Evolutionary conservation across 2,797 vertebrate genomes (phyloP).

Genomic region (Halcyon badia): DNA sequence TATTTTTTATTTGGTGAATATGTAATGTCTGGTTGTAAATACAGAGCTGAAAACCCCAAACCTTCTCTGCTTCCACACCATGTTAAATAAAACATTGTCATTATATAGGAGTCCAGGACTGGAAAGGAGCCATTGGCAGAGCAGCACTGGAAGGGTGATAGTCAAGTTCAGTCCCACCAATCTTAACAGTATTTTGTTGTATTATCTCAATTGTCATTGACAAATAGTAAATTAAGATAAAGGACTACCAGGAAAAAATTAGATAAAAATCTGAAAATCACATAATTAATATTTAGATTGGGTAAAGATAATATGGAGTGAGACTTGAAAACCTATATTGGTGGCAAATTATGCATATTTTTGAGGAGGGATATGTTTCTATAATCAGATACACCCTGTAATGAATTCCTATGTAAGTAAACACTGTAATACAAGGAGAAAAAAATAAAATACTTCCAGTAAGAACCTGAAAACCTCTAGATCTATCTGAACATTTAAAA

Average conservation of each 20-base stretch:
- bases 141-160: not conserved
- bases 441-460: not conserved
- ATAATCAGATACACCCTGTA: not conserved
- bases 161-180: not conserved
- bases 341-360: not conserved
- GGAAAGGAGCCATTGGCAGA: not conserved
- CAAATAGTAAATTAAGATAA: not conserved
- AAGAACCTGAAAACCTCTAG: not conserved
- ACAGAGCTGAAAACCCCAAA: not conserved
- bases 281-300: not conserved
- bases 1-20: not conserved
- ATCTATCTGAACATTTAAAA: not conserved
- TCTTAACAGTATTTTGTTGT: not conserved
- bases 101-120: not conserved
- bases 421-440: not conserved
- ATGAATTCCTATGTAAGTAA: not conserved
- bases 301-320: not conserved
- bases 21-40: not conserved
- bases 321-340: not conserved
- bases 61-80: not conserved
- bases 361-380: not conserved
- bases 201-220: not conserved
- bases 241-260: not conserved
- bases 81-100: fast-evolving
- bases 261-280: not conserved